Base-by-base conservation (phyloP, 2,888 invertebrate species). In the Eubasilissa splendida region DNA sequence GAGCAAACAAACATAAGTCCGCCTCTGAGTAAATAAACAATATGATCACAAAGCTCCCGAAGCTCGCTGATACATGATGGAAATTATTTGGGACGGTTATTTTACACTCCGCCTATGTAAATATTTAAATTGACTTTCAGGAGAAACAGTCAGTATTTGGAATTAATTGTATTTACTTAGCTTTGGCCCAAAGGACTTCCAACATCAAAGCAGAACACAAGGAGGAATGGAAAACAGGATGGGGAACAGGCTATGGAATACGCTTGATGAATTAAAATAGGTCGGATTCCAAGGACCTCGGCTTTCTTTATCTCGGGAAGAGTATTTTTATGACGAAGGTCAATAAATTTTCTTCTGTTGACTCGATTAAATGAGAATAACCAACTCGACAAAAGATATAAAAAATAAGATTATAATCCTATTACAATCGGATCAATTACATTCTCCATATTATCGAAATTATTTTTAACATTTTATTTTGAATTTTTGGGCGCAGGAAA, bases 161-260 rank as follows among this genome's bases (percentile, higher is more conserved):
- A 74, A 82, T 82, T 82, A 82, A 82, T 82, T 82, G 82, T 82
- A 82, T 82, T 82, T 82, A 82, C 79, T 73, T 73, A 70, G 71
- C 82, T 82, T 79, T 82, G 82, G 79, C 65, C 76, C 79, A 79
- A 73, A 76, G 79, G 79, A 73, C 79, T 66, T 53, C 76, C 78
- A 59, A 82, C 82, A 79, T 82, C 82, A 82, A 82, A 82, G 79
- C 65, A 59, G 56, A 58, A 75, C 14, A 75, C 53, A 63, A 52
- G 58, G 14, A 75, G 75, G 12, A 60, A 73, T 73, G 56, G 73
- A 73, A 73, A 73, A 73, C 42, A 73, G 56, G 56, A 58, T 33
- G 63, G 63, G 63, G 50, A 33, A 33, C 8, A 14, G 12, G 54
- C 71, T 14, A 54, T 11, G 71, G 54, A 71, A 42, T 42, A 54